Base-by-base conservation (phyloP, 2,888 invertebrate species). In the Mythimna pallens region DNA sequence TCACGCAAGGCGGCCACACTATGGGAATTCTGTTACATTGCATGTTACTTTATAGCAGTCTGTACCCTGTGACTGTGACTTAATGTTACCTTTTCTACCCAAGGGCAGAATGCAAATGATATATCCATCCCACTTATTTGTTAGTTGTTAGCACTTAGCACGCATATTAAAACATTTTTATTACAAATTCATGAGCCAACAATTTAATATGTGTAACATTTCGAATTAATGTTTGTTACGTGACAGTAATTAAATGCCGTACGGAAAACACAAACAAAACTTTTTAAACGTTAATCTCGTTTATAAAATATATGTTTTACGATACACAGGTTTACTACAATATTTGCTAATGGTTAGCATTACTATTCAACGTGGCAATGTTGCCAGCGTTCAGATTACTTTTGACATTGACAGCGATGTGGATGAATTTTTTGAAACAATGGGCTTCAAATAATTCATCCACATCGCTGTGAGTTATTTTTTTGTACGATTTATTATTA, bases 81-180 rank as follows among this genome's bases (percentile, higher is more conserved):
- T 20, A 67, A 79, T 64, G 54, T 43, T 43, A 52, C 40, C 12
- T 22, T 59, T 68, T 68, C 25, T 25, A 55, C 14, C 55, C 67
- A 69, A 80, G 76, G 83, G 69, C 69, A 34, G 34, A 66, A 63
- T 59, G 25, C 71, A 65, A 66, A 72, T 78, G 62, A 64, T 59
- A 43, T 70, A 76, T 81, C 54, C n/a, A 52, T 52, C n/a, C n/a
- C 20, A 65, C 25, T 52, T 62, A 58, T 40, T 54, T 40, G 22
- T 78, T 40, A 40, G 25, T 47, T 25, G 78, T 82, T 57, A 47
- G 63, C 69, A 79, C 83, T 82, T 57, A 47, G 63, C 69, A 79
- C 83, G 75, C 65, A 68, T 68, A 65, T 52, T 52, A 57, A 61
- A 61, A 10, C 20, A n/a, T 61, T 69, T 82, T 76, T 72, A 65